These are phyloP conservation scores for Corbicula japonica DNA, from an alignment of 2,888 invertebrate genomes.

Conservation along the genomic window DNA sequence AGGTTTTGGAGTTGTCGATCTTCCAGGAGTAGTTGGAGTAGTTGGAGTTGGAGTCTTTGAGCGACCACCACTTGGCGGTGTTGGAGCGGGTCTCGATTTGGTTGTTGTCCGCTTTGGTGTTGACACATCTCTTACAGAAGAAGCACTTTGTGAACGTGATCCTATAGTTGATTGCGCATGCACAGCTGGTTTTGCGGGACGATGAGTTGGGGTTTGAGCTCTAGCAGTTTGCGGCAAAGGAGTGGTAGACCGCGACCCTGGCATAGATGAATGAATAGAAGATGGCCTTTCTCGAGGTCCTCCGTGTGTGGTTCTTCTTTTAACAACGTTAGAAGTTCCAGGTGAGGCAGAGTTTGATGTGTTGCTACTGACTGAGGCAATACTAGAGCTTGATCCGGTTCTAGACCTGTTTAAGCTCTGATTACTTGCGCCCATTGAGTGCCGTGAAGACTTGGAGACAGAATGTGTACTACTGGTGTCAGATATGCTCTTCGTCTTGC, in stretches of 20 bases:
- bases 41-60: constrained; percentile 44
- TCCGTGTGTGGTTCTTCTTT: constrained; percentile 52
- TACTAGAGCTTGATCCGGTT: constrained; percentile 71
- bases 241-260: constrained; percentile 66
- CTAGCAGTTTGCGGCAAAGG: constrained; percentile 59
- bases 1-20: constrained; percentile 49
- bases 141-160: constrained; percentile 11
- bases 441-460: constrained; percentile 41
- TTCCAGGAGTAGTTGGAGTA: constrained; percentile 14
- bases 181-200: constrained; percentile 56
- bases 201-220: constrained; percentile 61
- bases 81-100: constrained; percentile 29
- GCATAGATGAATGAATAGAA: constrained; percentile 61
- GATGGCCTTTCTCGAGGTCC: constrained; percentile 58
- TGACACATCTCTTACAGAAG: constrained; percentile 27
- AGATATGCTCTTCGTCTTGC: background rate
- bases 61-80: constrained; percentile 38
- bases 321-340: constrained; percentile 37
- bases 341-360: constrained; percentile 66
- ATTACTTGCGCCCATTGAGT: constrained; percentile 50
- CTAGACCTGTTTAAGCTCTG: constrained; percentile 67
- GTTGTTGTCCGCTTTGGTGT: constrained; percentile 26
- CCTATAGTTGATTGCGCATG: constrained; percentile 60
- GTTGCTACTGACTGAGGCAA: constrained; percentile 69
- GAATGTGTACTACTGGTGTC: constrained; percentile 34